phyloP scores from a whole-genome alignment of 2,797 vertebrate species.

The Lepidocolaptes lacrymiger region DNA sequence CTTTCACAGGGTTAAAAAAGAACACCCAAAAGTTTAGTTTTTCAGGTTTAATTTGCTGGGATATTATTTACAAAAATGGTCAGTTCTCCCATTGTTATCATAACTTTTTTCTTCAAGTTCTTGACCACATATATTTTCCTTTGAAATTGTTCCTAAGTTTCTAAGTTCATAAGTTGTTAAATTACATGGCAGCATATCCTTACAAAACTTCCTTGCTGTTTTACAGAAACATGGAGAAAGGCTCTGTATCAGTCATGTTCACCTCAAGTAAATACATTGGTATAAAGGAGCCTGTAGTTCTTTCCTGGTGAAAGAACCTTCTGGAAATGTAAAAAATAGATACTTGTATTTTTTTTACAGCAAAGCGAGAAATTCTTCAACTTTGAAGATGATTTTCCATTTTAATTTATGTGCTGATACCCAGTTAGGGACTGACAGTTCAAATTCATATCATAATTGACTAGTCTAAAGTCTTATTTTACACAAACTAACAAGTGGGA shows the following conservation, averaged over 20 bases:
- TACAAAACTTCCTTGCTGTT: background rate
- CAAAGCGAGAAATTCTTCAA: background rate
- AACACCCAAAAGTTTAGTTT: background rate
- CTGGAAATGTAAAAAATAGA: background rate
- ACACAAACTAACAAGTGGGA: background rate
- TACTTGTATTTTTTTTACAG: background rate
- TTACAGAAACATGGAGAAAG: background rate
- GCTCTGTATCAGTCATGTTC: background rate
- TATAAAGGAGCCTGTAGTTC: background rate
- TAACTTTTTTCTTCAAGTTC: background rate
- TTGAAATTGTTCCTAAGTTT: background rate
- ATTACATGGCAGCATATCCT: background rate
- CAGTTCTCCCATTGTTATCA: background rate
- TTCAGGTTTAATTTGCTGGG: background rate
- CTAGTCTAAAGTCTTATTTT: background rate
- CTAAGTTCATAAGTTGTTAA: background rate
- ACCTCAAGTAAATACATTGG: background rate
- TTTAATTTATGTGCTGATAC: background rate
- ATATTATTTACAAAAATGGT: background rate
- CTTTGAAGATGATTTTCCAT: background rate
- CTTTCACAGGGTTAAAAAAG: background rate
- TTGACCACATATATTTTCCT: background rate
- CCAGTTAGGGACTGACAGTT: background rate
- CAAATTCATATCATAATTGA: background rate
- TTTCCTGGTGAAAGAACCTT: background rate